A percentile compares a stretch with the other conserved stretches of the same genome.
These are phyloP conservation scores for Indicator maculatus DNA, from an alignment of 2,113 vertebrate species.

Conservation along the genomic window DNA sequence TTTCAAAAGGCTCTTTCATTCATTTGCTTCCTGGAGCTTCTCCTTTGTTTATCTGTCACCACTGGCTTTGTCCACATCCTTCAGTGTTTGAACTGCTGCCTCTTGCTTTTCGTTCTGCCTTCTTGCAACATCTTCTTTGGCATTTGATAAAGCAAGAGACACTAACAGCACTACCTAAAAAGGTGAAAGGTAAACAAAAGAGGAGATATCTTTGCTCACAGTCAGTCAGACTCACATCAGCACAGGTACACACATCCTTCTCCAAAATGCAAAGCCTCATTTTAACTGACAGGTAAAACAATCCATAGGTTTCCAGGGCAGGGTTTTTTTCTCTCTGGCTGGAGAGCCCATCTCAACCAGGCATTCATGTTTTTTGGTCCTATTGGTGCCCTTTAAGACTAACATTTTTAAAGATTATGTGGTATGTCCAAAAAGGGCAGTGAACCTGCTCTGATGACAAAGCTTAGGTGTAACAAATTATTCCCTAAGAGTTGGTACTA, in stretches of 20 bases:
- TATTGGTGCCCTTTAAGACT: neutral
- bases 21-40: neutral
- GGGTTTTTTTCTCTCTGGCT: neutral
- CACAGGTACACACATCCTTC: neutral
- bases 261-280: neutral
- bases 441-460: neutral
- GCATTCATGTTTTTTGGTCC: neutral
- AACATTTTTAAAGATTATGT: neutral
- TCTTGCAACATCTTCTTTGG: neutral
- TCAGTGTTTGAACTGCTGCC: neutral
- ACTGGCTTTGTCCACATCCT: neutral
- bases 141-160: neutral
- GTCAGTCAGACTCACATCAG: neutral
- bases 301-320: neutral
- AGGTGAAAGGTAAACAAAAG: neutral
- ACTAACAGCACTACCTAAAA: neutral
- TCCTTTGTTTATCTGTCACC: slow-evolving; percentile 14
- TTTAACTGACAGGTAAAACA: neutral
- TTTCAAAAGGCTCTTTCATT: slow-evolving; percentile 35
- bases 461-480: neutral
- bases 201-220: neutral
- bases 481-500: neutral
- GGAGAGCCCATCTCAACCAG: fast-evolving
- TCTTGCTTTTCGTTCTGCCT: neutral
- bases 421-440: neutral